These are phyloP conservation scores for Carabus problematicus DNA, from an alignment of 2,888 invertebrate genomes.

Conservation along the genomic window DNA sequence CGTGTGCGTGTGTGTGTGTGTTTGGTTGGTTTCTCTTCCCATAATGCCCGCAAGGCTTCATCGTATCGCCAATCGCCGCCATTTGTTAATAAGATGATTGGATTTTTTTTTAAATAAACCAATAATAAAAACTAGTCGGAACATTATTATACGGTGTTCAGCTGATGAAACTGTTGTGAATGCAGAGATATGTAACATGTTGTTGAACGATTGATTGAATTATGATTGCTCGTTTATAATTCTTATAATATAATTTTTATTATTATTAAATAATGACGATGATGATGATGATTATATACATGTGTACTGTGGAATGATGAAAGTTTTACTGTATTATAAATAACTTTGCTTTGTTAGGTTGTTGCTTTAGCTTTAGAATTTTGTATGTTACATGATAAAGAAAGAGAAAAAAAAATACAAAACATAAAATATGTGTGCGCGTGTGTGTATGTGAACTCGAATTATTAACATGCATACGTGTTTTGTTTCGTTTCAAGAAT, in stretches of 20 bases:
- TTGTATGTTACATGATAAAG: constrained; percentile 37
- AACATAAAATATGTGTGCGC: constrained; percentile 19
- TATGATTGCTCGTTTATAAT: constrained; percentile 6
- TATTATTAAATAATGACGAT: no score
- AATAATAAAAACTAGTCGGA: no score
- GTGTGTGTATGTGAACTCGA: not conserved
- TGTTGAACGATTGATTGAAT: constrained; percentile 8
- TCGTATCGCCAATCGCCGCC: no score
- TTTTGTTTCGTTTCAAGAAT: constrained; percentile 6
- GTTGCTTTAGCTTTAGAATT: constrained; percentile 37
- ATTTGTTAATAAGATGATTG: no score
- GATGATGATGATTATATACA: constrained; percentile 1
- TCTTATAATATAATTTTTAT: no score
- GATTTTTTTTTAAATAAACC: no score
- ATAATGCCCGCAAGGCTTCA: no score
- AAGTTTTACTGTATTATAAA: constrained; percentile 34
- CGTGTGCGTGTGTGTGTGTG: no score
- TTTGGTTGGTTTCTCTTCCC: no score
- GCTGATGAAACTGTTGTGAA: no score
- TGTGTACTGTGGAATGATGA: not conserved
- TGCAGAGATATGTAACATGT: constrained; percentile 1
- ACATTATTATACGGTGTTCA: no score
- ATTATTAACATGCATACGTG: constrained; percentile 19
- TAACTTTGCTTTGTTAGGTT: constrained; percentile 34
- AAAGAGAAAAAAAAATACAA: not conserved